phyloP scores from a whole-genome alignment of 2,113 vertebrate genomes.

The Neolamprologus modestus region DNA sequence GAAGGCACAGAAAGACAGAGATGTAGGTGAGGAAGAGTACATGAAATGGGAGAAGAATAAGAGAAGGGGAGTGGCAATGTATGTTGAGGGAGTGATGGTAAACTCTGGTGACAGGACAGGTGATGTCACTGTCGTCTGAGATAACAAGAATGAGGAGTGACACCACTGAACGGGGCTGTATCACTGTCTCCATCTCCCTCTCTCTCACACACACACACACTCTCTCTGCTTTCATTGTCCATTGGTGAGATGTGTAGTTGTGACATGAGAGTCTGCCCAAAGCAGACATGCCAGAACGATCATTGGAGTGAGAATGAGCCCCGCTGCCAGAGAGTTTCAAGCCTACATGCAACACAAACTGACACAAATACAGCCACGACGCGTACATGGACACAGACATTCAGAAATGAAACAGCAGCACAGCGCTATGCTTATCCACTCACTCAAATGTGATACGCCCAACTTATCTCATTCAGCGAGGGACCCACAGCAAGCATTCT shows the following conservation, averaged over 20 bases:
- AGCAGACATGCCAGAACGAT: slow-evolving; percentile 60
- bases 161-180: slow-evolving; percentile 35
- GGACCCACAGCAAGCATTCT: slow-evolving; percentile 1
- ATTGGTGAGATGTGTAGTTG: slow-evolving; percentile 44
- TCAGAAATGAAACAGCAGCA: neutral
- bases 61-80: slow-evolving; percentile 1
- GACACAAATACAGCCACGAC: slow-evolving; percentile 26
- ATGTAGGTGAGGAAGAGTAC: slow-evolving; percentile 2
- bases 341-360: slow-evolving; percentile 2
- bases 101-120: slow-evolving; percentile 54
- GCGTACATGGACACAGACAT: neutral
- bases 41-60: slow-evolving; percentile 6
- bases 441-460: slow-evolving; percentile 38
- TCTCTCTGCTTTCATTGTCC: slow-evolving; percentile 1
- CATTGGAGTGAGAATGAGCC: slow-evolving; percentile 53
- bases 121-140: slow-evolving; percentile 52
- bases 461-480: slow-evolving; percentile 31
- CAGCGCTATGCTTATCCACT: neutral
- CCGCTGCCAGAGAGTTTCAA: slow-evolving; percentile 35
- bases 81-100: slow-evolving; percentile 40
- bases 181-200: neutral
- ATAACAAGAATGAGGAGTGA: slow-evolving; percentile 46
- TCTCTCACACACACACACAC: neutral
- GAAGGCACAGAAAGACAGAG: slow-evolving; percentile 22
- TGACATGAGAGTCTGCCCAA: slow-evolving; percentile 62